A percentile compares a stretch with the other conserved stretches of the same genome.
Conservation (phyloP, 1,140 invertebrate genomes). For the Potamilus streckersoni region DNA sequence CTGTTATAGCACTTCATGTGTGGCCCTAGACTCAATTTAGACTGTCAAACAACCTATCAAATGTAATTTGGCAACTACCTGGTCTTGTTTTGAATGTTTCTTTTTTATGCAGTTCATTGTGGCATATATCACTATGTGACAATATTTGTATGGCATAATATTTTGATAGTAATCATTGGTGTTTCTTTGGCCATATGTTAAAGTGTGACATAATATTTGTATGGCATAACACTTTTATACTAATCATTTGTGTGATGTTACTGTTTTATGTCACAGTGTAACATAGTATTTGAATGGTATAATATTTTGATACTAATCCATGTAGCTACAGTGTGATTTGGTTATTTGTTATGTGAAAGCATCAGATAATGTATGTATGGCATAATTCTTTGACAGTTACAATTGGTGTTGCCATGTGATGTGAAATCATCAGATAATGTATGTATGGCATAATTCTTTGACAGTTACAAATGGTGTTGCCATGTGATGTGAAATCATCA, state of each 20-base stretch:
- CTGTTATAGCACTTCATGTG: too few species aligned
- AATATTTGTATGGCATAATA: background rate
- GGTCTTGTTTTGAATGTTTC: too few species aligned
- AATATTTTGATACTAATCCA: too few species aligned
- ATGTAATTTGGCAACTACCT: too few species aligned
- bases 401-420: background rate
- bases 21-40: too few species aligned
- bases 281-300: too few species aligned
- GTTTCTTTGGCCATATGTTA: background rate
- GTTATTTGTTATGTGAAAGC: background rate
- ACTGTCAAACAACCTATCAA: too few species aligned
- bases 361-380: background rate
- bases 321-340: too few species aligned
- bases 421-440: background rate
- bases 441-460: background rate
- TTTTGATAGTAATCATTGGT: background rate
- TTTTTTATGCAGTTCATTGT: too few species aligned
- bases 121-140: too few species aligned
- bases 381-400: background rate
- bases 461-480: background rate
- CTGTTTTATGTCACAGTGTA: too few species aligned
- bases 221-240: background rate
- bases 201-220: background rate
- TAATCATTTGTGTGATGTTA: background rate
- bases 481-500: background rate